Base-by-base conservation (phyloP, 2,113 vertebrate genomes). In the Corvus moneduloides region DNA sequence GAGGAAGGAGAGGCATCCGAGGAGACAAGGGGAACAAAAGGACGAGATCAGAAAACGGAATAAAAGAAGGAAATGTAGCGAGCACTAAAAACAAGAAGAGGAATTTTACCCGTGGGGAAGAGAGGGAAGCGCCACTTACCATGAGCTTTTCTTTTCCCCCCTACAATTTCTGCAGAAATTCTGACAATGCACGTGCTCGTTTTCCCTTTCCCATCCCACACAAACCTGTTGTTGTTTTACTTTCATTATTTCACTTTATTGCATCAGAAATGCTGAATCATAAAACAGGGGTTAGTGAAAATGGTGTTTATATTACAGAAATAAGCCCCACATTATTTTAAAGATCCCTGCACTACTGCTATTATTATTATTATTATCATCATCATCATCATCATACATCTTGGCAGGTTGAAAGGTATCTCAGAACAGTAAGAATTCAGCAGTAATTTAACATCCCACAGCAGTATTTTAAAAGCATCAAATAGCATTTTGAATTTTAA, bases 381-480 rank as follows among this genome's bases (percentile, higher is more conserved):
- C 87, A 72, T 84, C 87, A 72, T 84, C 81, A 71, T 89, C 90
- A 81, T 90, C 81, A n/a, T 39, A 63, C 86, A 88, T 96, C 89
- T 94, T 96, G 96, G 94, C 96, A 97, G 95, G 90, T 94, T 96
- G 95, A 96, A 96, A 95, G 93, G 90, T 95, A 94, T 91, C 94
- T 95, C 88, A 80, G 91, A 96, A 91, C 59, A 89, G 84, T 68
- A 93, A 92, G 93, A 94, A 91, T 93, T 91, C 88, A 74, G 87
- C 89, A 73, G 79, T 90, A 97, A 97, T 96, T 96, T 95, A 96
- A 75, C 96, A 96, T 89, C 88, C 94, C 82, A 84, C 62, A 49
- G 93, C 89, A 90, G 82, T 72, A 56, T 80, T 85, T 92, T 54
- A 93, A 95, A 94, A 84, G 69, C 85, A 79, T 78, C 83, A 90